Percentiles rank a stretch among this genome's conserved stretches.
Evolutionary conservation across 53 echinoderm and acorn worm species (phyloP).

Genomic region (Astropecten irregularis): DNA sequence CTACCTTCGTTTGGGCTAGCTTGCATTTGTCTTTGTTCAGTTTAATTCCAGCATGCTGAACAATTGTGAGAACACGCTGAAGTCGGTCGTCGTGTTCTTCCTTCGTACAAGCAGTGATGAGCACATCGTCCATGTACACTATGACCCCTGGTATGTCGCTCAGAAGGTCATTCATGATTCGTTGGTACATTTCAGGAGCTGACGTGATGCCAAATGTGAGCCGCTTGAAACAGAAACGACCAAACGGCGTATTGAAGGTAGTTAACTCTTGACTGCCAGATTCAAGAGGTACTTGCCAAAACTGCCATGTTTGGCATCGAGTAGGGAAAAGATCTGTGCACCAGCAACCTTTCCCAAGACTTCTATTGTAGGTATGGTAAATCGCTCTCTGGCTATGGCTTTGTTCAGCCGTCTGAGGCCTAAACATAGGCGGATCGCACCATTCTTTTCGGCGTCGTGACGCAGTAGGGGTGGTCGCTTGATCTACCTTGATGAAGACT

Average conservation of each 20-base stretch:
- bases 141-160: neutral
- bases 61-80: neutral
- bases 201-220: conserved; percentile 12
- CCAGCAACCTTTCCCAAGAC: neutral
- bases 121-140: conserved; percentile 7
- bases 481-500: neutral
- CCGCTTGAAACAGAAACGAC: neutral
- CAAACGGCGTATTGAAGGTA: neutral
- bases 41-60: neutral
- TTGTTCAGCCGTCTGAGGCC: conserved; percentile 35
- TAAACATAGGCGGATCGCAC: conserved; percentile 15
- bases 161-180: neutral
- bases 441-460: conserved; percentile 17
- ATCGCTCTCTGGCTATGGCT: conserved; percentile 10
- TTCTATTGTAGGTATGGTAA: conserved; percentile 26
- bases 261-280: neutral
- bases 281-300: neutral
- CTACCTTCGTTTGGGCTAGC: neutral
- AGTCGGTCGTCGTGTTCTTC: conserved; percentile 13
- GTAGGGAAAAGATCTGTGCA: conserved; percentile 1
- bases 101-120: neutral
- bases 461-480: neutral
- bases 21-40: neutral
- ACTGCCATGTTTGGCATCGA: neutral
- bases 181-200: neutral